Base-by-base conservation (phyloP, 92 coral and sea anemone species). In the Blastomussa wellsi region DNA sequence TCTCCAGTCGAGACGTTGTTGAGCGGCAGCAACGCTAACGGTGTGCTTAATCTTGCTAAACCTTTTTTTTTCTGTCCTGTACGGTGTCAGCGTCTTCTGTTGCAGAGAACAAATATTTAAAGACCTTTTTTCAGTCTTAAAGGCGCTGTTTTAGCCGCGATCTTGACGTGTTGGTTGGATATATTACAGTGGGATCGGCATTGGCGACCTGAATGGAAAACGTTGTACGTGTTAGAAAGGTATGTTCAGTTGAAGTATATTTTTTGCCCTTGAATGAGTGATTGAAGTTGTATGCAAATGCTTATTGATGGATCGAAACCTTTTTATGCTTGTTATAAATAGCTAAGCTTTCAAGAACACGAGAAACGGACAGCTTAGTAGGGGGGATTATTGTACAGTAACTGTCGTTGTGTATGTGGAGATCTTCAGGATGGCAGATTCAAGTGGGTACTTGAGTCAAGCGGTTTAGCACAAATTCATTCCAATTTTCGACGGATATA, bases 361-460 rank as follows among this genome's bases (percentile, higher is more conserved):
- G 24, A 62, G 65, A 29, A 36, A 57, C 35, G 17, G 17, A 26
- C 36, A 42, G 29, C 15, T 60, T 26, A 7, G 8, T 26, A 15
- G 31, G 9, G 64, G 6, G 64, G 7, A 60, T n/a, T 12, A 15
- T 20, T 24, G 67, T 26, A 60, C 31, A 7, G 67, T 60, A 60
- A 60, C 10, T 19, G n/a, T 10, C 67, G 0, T 60, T 19, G 73
- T 19, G 44, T 7, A 65, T 31, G n/a, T 1, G 41, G 71, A 78
- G 51, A 26, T 57, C 31, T 36, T 57, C 35, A 76, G 71, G 53
- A 78, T 78, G 70, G 51, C 41, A 24, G 20, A 37, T 57, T 62
- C 55, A 79, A 79, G 82, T 60, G 82, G 82, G 82, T 39, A 79
- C 82, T 79, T 59, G 53, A 79, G 72, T 79, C 29, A 52, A 59